Evolutionary conservation across 2,113 vertebrate species (phyloP).

Genomic region (Aldabrachelys gigantea): DNA sequence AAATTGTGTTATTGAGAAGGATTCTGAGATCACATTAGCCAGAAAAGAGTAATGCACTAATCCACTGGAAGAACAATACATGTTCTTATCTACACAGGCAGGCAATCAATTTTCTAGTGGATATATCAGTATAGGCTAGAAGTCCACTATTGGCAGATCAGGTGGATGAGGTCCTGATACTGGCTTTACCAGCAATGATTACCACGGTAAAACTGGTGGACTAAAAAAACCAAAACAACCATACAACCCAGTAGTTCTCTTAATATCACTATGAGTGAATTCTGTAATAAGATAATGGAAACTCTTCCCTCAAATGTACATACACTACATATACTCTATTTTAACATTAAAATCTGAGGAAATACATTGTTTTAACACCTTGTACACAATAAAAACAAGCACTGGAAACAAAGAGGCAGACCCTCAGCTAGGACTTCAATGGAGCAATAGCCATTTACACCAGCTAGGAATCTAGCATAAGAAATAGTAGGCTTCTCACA

Average conservation of each 20-base stretch:
- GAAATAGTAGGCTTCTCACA: background rate
- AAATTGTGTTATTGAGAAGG: constrained; percentile 72
- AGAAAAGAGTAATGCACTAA: constrained; percentile 69
- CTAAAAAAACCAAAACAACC: constrained; percentile 44
- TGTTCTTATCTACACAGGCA: constrained; percentile 65
- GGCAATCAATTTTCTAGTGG: constrained; percentile 67
- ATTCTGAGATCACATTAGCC: constrained; percentile 67
- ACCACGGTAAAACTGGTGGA: constrained; percentile 25
- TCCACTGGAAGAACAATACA: constrained; percentile 67
- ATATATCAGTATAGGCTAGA: constrained; percentile 63
- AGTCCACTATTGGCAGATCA: constrained; percentile 52
- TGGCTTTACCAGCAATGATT: constrained; percentile 37
- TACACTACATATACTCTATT: background rate
- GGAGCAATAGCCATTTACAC: background rate
- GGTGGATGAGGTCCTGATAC: constrained; percentile 67
- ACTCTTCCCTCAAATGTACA: background rate
- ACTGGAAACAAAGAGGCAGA: background rate
- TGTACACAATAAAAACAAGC: background rate
- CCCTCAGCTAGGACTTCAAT: background rate
- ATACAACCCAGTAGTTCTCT: constrained; percentile 1
- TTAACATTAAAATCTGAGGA: constrained; percentile 25
- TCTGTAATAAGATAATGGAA: constrained; percentile 10
- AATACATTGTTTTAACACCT: background rate
- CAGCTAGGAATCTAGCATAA: background rate
- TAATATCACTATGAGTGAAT: background rate